phyloP scores from a whole-genome alignment of 2,888 invertebrate species.

The Synergus umbraculus region DNA sequence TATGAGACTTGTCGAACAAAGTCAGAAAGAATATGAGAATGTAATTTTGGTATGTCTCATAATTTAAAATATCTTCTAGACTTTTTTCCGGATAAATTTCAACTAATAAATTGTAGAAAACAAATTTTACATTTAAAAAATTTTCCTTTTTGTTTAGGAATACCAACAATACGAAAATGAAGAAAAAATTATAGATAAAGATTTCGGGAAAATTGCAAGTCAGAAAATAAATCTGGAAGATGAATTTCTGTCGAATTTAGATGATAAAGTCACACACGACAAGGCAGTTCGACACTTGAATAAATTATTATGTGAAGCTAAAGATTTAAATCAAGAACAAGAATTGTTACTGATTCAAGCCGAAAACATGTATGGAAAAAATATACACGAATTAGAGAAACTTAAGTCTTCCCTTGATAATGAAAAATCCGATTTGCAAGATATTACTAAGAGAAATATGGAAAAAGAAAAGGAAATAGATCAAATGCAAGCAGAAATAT shows the following conservation, averaged over 20 bases:
- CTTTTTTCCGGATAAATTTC: not conserved
- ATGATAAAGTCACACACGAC: conserved; percentile 84
- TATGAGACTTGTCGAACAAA: conserved; percentile 81
- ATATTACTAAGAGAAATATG: conserved; percentile 71
- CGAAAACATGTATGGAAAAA: conserved; percentile 81
- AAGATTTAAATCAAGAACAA: conserved; percentile 77
- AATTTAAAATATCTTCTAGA: not conserved
- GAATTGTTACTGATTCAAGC: conserved; percentile 80
- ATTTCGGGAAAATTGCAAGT: conserved; percentile 79
- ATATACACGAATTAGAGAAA: conserved; percentile 81
- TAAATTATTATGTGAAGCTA: conserved; percentile 77
- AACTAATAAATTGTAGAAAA: not conserved
- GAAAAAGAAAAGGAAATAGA: conserved; percentile 77
- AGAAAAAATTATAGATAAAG: conserved; percentile 76
- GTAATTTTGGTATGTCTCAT: conserved; percentile 57
- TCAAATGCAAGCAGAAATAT: conserved; percentile 76
- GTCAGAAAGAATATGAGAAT: conserved; percentile 81
- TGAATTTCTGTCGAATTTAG: conserved; percentile 81
- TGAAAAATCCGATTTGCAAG: conserved; percentile 71
- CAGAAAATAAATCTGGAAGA: conserved; percentile 83
- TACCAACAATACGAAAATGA: conserved; percentile 78
- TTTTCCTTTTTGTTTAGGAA: conserved; percentile 78
- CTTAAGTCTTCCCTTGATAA: conserved; percentile 67
- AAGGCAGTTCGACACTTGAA: conserved; percentile 81
- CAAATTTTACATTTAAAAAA: too few species aligned